A percentile compares a stretch with the other conserved stretches of the same genome.
These are phyloP conservation scores for Paralvinella palmiformis DNA, from an alignment of 1,140 invertebrate species.

Conservation along the genomic window DNA sequence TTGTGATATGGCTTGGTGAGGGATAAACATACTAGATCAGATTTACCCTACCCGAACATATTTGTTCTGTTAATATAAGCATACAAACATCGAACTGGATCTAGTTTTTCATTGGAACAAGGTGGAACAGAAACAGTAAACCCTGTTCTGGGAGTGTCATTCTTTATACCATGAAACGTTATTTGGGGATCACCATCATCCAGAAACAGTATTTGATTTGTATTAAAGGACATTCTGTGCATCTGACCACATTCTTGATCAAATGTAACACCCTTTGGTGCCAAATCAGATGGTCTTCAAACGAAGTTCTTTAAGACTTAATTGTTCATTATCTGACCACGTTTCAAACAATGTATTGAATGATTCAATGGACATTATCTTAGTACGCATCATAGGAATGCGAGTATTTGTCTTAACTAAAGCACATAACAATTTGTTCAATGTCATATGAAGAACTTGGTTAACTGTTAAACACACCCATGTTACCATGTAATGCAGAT, in stretches of 20 bases:
- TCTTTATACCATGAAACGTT: background rate
- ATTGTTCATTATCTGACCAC: background rate
- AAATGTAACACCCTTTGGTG: background rate
- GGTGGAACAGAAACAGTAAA: background rate
- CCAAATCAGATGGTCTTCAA: background rate
- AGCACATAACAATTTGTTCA: background rate
- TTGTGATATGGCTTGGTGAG: background rate
- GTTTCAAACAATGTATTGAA: background rate
- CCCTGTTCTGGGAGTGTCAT: background rate
- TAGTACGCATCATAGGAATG: background rate
- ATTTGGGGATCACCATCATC: background rate
- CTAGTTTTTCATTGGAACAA: background rate
- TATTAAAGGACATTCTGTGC: background rate
- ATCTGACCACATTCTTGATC: background rate
- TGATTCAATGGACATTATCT: background rate
- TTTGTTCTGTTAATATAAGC: background rate
- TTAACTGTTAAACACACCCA: no score
- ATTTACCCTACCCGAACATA: background rate
- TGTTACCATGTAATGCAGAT: background rate
- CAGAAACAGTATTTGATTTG: background rate
- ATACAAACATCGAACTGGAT: background rate
- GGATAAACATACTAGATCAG: background rate
- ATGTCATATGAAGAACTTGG: background rate
- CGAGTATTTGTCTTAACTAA: background rate
- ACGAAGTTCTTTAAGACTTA: background rate